Evolutionary conservation across 2,888 invertebrate species (phyloP), one percentile per base, ranked within the genome.

Genomic region (Cantharis lateralis): DNA sequence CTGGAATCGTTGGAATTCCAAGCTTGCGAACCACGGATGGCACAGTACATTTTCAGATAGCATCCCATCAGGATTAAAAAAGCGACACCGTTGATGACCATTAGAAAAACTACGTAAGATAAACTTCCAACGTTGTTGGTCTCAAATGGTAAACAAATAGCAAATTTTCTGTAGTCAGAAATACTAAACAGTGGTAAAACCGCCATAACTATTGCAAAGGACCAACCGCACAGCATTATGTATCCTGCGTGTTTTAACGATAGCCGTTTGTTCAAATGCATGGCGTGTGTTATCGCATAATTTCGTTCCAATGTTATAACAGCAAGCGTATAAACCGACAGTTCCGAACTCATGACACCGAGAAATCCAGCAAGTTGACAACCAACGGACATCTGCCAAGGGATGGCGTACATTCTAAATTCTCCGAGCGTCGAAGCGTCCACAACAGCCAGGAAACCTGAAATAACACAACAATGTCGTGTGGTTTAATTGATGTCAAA

Each of bases 1-100:
- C 98, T 91, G 10, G 97, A 97, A 88, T 98, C 98, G 88, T 98
- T 98, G 3, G 97, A 97, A 88, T 98, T 98, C 98, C 98, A 98
- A 0, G 97, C 97, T 87, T 96, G 95, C 82, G 97, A 97, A 76
- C 98, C 98, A n/a, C 98, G 92, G 82, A 98, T 98, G 74, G 97
- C 97, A 89, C 98, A 97, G 89, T 98, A 98, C 97, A 98, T 98
- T 89, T 97, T 97, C 78, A 97, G 90, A 87, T 98, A 98, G 88
- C 98, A 98, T 73, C 97, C 96, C 93, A 98, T 96, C 72, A 99
- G 92, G 76, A 98, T 97, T 32, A 97, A 90, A 88, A 99, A 99
- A 1, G 98, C 98, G 18, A 96, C 91, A 4, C 98, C 97, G 88
- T 98, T 99, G 85, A 98, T 93, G 79, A 95, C 91, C 91, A 99